Percentiles rank a stretch among this genome's conserved stretches.
These are phyloP conservation scores for Hucho hucho DNA, from an alignment of 2,113 vertebrate genomes.

Conservation along the genomic window DNA sequence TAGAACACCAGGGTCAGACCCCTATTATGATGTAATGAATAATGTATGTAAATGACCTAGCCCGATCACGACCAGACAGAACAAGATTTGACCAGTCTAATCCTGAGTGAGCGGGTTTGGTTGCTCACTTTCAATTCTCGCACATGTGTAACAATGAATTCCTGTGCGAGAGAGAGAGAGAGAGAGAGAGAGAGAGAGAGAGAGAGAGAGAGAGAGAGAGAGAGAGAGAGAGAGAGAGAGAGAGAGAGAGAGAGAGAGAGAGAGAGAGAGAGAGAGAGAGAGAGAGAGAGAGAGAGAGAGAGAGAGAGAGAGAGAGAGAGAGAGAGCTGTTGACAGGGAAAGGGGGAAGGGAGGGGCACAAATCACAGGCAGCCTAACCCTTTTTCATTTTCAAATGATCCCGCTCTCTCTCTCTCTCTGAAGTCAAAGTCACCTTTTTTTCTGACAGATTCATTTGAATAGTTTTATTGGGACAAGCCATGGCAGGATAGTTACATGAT, in stretches of 20 bases:
- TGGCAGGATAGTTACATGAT: background rate
- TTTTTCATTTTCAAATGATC: no score
- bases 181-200: conserved; percentile 5
- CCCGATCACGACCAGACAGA: conserved; percentile 69
- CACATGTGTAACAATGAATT: conserved; percentile 57
- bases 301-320: conserved; percentile 6
- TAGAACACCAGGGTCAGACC: conserved; percentile 35
- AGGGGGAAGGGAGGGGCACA: background rate
- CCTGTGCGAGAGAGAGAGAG: conserved; percentile 29
- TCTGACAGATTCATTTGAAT: background rate
- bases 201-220: conserved; percentile 5
- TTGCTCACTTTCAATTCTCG: conserved; percentile 54
- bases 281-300: conserved; percentile 6
- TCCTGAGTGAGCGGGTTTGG: conserved; percentile 45
- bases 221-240: conserved; percentile 1
- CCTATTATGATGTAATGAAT: conserved; percentile 57
- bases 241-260: conserved; percentile 6
- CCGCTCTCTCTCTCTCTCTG: background rate
- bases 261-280: conserved; percentile 6
- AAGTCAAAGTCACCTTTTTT: background rate
- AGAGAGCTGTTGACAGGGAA: conserved; percentile 15
- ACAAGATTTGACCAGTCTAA: conserved; percentile 70
- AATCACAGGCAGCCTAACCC: background rate
- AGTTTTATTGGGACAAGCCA: background rate
- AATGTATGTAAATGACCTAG: conserved; percentile 70